These are phyloP conservation scores for Neopipo cinnamomea DNA, from an alignment of 2,113 vertebrate species.

Conservation along the genomic window DNA sequence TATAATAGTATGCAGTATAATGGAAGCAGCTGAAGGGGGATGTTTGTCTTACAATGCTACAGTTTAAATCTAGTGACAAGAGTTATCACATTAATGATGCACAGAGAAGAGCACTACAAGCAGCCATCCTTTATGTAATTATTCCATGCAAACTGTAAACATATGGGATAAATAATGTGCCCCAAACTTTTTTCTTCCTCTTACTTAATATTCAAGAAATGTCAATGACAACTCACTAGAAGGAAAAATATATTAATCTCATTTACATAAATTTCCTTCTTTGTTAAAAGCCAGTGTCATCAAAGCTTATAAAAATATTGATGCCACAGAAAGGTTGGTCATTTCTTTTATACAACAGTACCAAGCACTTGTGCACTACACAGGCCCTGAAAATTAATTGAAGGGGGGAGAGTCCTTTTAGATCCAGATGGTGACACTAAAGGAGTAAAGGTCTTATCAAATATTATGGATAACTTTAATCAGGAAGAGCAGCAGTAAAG, in stretches of 20 bases:
- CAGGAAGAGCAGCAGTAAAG: not conserved
- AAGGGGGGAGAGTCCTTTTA: not conserved
- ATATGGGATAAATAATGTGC: not conserved
- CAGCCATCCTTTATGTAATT: conserved; percentile 18
- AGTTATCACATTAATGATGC: conserved; percentile 41
- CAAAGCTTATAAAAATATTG: not conserved
- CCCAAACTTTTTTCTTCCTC: not conserved
- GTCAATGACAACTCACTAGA: not conserved
- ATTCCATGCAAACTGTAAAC: not conserved
- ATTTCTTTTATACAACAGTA: not conserved
- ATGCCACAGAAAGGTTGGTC: not conserved
- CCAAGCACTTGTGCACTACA: not conserved
- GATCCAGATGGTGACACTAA: not conserved
- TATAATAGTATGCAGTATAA: conserved; percentile 52
- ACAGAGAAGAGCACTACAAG: conserved; percentile 1
- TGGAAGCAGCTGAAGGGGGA: conserved; percentile 19
- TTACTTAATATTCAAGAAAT: not conserved
- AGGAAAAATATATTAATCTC: not conserved
- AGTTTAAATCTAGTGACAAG: conserved; percentile 52
- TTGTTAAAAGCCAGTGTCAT: not conserved
- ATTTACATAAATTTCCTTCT: not conserved
- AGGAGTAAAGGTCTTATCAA: not conserved
- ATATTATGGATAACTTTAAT: not conserved
- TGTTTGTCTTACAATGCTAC: conserved; percentile 45
- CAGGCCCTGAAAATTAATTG: not conserved